Conservation (phyloP, 2,113 vertebrate genomes). For the Tychaedon coryphoeus region DNA sequence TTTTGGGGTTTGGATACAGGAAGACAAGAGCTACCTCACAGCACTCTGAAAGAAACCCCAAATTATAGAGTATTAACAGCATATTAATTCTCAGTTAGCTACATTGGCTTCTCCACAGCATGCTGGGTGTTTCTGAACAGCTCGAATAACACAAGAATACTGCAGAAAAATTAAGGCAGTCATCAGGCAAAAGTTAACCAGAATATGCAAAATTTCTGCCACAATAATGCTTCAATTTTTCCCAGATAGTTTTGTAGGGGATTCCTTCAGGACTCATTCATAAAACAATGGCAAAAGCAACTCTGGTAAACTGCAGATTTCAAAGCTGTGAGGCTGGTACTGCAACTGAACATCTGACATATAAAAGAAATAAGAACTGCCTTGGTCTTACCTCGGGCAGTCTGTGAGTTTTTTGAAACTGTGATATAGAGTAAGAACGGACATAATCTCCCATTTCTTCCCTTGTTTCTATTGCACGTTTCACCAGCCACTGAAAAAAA, state of each 20-base stretch:
- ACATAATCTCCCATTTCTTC: conserved; percentile 98
- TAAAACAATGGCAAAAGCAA: neutral
- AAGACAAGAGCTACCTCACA: neutral
- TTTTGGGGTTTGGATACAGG: neutral
- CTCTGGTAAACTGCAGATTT: neutral
- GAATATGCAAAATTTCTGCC: neutral
- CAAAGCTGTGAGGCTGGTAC: neutral
- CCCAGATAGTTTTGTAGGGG: neutral
- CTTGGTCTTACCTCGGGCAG: conserved; percentile 86
- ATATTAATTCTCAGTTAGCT: neutral
- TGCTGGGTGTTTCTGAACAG: rapidly evolving
- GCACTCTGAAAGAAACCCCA: neutral
- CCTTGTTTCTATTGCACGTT: conserved; percentile 94
- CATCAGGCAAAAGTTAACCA: neutral
- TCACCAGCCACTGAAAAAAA: conserved; percentile 90
- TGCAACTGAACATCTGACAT: neutral
- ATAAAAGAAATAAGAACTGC: neutral
- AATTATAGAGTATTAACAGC: neutral
- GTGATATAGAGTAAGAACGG: conserved; percentile 90
- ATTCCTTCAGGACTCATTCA: neutral
- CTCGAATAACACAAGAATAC: neutral
- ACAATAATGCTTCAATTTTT: neutral
- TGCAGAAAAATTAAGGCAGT: neutral
- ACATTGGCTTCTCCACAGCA: neutral
- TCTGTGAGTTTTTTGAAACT: conserved; percentile 91